Conservation (phyloP, 2,888 invertebrate species). For the Oligia latruncula region DNA sequence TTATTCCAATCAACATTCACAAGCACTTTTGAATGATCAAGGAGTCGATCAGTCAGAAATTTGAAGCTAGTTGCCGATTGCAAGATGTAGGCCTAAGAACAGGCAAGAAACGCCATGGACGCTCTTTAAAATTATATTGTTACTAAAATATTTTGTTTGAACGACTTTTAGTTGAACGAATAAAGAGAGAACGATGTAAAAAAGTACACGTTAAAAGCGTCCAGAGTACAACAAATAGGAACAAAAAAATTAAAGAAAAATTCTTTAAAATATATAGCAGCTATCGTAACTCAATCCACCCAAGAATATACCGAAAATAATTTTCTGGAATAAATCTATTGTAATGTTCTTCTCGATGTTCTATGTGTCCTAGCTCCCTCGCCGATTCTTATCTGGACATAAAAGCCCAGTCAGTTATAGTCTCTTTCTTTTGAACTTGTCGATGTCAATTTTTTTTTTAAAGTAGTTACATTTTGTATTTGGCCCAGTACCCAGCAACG, state of each 20-base stretch:
- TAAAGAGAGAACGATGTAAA: not conserved
- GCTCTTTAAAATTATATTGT: not conserved
- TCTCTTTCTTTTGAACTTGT: not conserved
- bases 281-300: not conserved
- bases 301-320: not conserved
- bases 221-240: not conserved
- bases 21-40: not conserved
- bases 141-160: too few relatives aligned
- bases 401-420: not conserved
- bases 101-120: not conserved
- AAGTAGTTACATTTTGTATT: not conserved
- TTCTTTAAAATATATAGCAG: not conserved
- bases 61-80: too few relatives aligned
- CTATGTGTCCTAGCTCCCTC: not conserved
- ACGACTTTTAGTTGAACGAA: too few relatives aligned
- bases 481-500: not conserved
- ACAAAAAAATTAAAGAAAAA: not conserved
- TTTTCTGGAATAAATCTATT: not conserved
- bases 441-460: not conserved
- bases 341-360: not conserved
- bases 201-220: not conserved
- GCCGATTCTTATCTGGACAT: not conserved
- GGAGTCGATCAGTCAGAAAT: too few relatives aligned
- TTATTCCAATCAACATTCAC: not conserved
- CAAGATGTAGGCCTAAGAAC: not conserved